These are phyloP conservation scores for Microdon myrmicae DNA, from an alignment of 2,888 invertebrate genomes.

Conservation along the genomic window DNA sequence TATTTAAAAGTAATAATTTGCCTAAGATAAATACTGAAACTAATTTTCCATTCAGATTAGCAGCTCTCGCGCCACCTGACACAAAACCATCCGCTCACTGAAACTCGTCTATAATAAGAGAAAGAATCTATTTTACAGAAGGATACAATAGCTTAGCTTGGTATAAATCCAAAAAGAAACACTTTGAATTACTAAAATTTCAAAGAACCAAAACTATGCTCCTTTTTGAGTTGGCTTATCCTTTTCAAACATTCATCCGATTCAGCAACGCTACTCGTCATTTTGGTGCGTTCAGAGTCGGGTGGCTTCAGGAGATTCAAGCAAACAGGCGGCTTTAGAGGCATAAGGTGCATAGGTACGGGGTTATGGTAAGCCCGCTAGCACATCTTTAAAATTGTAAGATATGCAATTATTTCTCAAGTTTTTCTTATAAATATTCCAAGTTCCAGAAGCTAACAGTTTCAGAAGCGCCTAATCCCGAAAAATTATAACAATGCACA, in stretches of 20 bases:
- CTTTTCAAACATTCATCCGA: slow-evolving; percentile 4
- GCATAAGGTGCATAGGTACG: background rate
- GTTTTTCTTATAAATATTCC: slow-evolving; percentile 54
- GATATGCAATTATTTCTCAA: slow-evolving; percentile 64
- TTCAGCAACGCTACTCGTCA: background rate
- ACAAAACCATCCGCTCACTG: background rate
- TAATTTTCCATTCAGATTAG: slow-evolving; percentile 50
- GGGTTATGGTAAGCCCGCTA: slow-evolving; percentile 28
- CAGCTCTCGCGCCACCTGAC: background rate
- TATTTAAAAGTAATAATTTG: slow-evolving; percentile 51
- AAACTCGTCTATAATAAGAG: slow-evolving; percentile 28
- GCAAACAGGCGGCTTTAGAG: too few relatives aligned
- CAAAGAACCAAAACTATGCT: slow-evolving; percentile 23
- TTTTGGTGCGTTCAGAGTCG: too few relatives aligned
- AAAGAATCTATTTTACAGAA: slow-evolving; percentile 37
- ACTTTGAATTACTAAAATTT: slow-evolving; percentile 48
- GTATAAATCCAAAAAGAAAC: slow-evolving; percentile 48
- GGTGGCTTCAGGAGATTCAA: too few relatives aligned
- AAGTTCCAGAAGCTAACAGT: slow-evolving; percentile 1
- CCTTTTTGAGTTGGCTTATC: background rate
- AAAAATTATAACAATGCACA: slow-evolving; percentile 51
- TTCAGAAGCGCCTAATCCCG: slow-evolving; percentile 29
- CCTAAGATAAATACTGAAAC: slow-evolving; percentile 48
- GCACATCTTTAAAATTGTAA: slow-evolving; percentile 61
- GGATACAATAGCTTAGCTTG: slow-evolving; percentile 38